Percentiles rank a stretch among this genome's conserved stretches.
phyloP scores from a whole-genome alignment of 1,140 invertebrate genomes.

The Maconellicoccus hirsutus region DNA sequence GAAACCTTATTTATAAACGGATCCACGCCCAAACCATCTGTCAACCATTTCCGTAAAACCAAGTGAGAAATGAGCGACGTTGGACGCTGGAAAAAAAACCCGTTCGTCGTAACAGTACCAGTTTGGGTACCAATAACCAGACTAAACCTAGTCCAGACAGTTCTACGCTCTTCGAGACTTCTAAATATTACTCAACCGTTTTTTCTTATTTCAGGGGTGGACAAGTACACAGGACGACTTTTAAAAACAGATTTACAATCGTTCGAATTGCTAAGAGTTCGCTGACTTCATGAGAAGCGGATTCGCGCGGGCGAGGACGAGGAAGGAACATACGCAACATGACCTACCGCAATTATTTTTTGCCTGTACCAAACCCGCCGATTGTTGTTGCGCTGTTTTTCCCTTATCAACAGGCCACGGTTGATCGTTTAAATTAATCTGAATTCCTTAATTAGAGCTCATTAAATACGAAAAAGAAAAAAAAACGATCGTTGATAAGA shows the following conservation, averaged over 20 bases:
- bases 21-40: not conserved
- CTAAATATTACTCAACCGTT: constrained; percentile 17
- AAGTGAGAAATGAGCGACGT: not conserved
- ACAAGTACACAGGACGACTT: constrained; percentile 20
- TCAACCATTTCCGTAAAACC: not conserved
- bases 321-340: constrained; percentile 20
- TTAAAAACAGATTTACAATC: constrained; percentile 22
- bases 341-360: constrained; percentile 21
- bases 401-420: constrained; percentile 16
- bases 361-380: constrained; percentile 17
- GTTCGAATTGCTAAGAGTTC: constrained; percentile 19
- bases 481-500: constrained; percentile 7
- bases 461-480: constrained; percentile 12
- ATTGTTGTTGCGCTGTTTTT: constrained; percentile 19
- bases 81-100: not conserved
- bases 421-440: constrained; percentile 22
- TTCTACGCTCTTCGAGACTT: constrained; percentile 10
- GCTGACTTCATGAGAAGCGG: constrained; percentile 1
- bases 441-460: constrained; percentile 18
- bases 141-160: constrained; percentile 19
- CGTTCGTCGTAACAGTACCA: constrained; percentile 5
- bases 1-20: not conserved
- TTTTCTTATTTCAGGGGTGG: constrained; percentile 18
- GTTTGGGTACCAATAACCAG: constrained; percentile 18
- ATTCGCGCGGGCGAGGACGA: constrained; percentile 12